A percentile compares a stretch with the other conserved stretches of the same genome.
phyloP scores from a whole-genome alignment of 2,888 invertebrate species.

The Acronicta aceris region DNA sequence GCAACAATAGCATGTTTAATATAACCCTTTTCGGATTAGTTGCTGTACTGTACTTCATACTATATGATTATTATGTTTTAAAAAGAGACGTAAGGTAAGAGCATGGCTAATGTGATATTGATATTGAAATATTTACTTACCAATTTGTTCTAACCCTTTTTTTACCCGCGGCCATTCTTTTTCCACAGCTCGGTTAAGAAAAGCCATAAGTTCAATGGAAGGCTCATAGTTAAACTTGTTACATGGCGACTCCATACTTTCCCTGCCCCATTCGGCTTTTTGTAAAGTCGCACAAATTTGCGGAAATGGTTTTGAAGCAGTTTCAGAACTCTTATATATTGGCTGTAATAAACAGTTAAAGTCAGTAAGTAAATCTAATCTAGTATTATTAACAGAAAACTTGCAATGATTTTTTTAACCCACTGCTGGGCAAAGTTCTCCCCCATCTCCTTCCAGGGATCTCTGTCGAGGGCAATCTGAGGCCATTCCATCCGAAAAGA shows the following conservation, averaged over 20 bases:
- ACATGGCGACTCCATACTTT: slow-evolving; percentile 27
- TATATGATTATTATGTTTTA: too few relatives aligned
- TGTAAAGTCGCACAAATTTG: slow-evolving; percentile 68
- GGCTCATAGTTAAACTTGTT: slow-evolving; percentile 64
- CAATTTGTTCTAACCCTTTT: slow-evolving; percentile 70
- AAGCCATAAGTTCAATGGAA: slow-evolving; percentile 76
- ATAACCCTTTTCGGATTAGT: too few relatives aligned
- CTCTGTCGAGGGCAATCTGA: too few relatives aligned
- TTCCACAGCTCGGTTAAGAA: slow-evolving; percentile 82
- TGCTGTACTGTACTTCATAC: too few relatives aligned
- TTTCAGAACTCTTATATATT: slow-evolving; percentile 52
- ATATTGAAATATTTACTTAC: slow-evolving; percentile 60
- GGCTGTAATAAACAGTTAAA: slow-evolving; percentile 58
- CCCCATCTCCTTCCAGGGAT: too few relatives aligned
- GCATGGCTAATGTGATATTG: background rate
- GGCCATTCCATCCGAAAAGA: too few relatives aligned
- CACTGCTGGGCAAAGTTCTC: too few relatives aligned
- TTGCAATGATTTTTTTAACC: too few relatives aligned
- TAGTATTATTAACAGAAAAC: too few relatives aligned
- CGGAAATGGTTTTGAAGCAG: slow-evolving; percentile 63
- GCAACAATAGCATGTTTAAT: too few relatives aligned
- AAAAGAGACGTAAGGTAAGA: too few relatives aligned
- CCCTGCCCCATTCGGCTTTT: slow-evolving; percentile 69
- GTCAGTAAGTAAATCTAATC: background rate
- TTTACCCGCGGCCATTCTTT: slow-evolving; percentile 85